Conservation (phyloP, 2,888 invertebrate genomes). For the Proisotoma minuta region DNA sequence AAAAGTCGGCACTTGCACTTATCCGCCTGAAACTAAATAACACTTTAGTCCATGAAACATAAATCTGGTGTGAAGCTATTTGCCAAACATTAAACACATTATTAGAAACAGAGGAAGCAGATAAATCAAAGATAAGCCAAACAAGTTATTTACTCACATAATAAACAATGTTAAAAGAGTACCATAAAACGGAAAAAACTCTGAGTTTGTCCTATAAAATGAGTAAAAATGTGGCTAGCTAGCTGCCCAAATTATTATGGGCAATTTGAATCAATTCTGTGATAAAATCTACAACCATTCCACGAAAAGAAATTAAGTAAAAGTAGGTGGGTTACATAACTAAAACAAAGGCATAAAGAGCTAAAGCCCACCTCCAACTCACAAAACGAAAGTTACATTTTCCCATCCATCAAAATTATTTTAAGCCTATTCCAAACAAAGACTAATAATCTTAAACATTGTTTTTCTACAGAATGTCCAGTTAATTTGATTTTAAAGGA, state of each 20-base stretch:
- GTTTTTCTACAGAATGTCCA: too few relatives aligned
- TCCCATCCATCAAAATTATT: conserved; percentile 5
- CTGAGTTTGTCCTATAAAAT: too few relatives aligned
- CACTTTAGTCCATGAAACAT: background rate
- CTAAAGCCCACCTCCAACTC: too few relatives aligned
- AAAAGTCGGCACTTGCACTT: background rate
- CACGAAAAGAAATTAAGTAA: background rate
- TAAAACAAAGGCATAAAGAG: too few relatives aligned
- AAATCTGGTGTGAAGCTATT: conserved; percentile 1
- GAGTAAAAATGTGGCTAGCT: too few relatives aligned
- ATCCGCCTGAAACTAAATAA: background rate
- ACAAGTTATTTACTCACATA: background rate
- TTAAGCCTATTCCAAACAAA: background rate
- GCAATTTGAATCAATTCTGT: background rate
- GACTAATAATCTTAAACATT: too few relatives aligned
- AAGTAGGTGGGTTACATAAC: background rate
- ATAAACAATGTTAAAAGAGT: too few relatives aligned
- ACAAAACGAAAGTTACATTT: too few relatives aligned
- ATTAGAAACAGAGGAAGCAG: background rate
- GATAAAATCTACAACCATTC: background rate
- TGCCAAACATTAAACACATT: background rate
- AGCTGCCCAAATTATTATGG: too few relatives aligned
- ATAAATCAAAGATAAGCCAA: background rate
- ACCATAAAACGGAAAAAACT: background rate
- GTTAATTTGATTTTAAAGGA: background rate